Evolutionary conservation across 2,113 vertebrate species (phyloP).

Genomic region (Trochalopteron elliotii): DNA sequence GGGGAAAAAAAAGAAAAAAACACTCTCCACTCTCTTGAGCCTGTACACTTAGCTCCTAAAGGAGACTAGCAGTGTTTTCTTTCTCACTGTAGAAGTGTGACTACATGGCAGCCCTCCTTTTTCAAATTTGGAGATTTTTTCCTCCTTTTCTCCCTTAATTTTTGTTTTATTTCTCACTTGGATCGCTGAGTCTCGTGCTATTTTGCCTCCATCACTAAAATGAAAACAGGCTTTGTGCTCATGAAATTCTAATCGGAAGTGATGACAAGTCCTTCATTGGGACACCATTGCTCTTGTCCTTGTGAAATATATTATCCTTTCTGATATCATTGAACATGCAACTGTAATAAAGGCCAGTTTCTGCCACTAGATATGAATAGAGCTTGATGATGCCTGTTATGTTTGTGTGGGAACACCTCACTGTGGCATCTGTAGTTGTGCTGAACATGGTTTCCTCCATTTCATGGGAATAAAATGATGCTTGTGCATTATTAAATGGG

Average conservation of each 20-base stretch:
- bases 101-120: neutral
- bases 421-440: neutral
- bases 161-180: neutral
- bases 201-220: neutral
- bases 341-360: neutral
- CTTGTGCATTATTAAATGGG: slow-evolving; percentile 2
- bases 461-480: neutral
- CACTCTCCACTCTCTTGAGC: neutral
- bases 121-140: neutral
- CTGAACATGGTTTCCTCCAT: neutral
- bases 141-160: neutral
- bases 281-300: neutral
- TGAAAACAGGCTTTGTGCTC: neutral
- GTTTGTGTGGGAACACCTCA: neutral
- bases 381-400: neutral
- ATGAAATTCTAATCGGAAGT: neutral
- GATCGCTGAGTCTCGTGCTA: neutral
- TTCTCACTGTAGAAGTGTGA: neutral
- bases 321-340: neutral
- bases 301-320: neutral
- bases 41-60: neutral
- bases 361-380: neutral
- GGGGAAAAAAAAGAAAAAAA: neutral
- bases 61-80: neutral
- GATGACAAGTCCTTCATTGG: neutral